Base-by-base conservation (phyloP, 2,888 invertebrate species). In the Drosophila maculinotata region DNA sequence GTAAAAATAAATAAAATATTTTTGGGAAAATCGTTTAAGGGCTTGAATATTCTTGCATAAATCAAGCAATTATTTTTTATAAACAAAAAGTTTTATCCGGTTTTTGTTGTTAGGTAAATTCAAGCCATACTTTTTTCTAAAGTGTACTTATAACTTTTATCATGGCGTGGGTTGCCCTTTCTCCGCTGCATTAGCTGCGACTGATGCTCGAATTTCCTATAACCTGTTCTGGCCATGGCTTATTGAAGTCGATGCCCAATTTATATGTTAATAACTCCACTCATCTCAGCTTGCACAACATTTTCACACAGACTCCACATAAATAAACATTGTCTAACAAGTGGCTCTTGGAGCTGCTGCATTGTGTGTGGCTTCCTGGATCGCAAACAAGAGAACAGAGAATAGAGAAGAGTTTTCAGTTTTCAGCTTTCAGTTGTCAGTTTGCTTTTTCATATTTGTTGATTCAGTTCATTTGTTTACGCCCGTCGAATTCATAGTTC, bases 401-500 rank as follows among this genome's bases (percentile, higher is more conserved):
- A 17, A 28, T 7, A n/a, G 12, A 12, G 30, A 48, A 52, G 20
- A 35, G 35, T 67, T 51, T 44, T 41, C 15, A 30, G 31, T 31
- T 20, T 2, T 20, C 20, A 20, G 20, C 4, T 39, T n/a, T n/a
- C n/a, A n/a, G 20, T 38, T 25, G 35, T 15, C 35, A n/a, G n/a
- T n/a, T n/a, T n/a, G n/a, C 25, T 35, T 36, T 38, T 56, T 58
- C 54, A 65, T 68, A 53, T 68, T 71, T 69, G 76, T 71, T 65
- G 71, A 64, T 74, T 80, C 58, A 56, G 53, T 65, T 31, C 10
- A 54, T 57, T 70, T 77, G 60, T 58, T 63, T 72, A 60, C 35
- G 72, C 56, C 59, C 35, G 12, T 54, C 38, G 42, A 52, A 41
- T 33, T 44, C 31, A 30, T 28, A 62, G 52, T 41, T 80, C 88